Percentiles rank a stretch among this genome's conserved stretches.
phyloP scores from a whole-genome alignment of 64 coral and sea anemone genomes.

The Pocillopora damicornis region DNA sequence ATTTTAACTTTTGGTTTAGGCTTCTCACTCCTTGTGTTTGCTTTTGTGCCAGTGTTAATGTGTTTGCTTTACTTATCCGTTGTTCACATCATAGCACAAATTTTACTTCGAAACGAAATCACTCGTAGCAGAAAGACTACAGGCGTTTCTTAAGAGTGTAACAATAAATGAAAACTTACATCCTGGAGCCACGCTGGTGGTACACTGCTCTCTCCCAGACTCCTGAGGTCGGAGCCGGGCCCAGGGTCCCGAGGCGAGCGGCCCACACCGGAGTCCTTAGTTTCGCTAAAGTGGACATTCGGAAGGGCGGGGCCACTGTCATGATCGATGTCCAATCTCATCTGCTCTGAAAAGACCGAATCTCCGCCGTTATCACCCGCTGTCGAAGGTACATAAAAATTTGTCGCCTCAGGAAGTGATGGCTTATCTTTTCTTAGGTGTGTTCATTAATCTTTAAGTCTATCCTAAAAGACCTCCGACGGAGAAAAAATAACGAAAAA shows the following conservation, averaged over 20 bases:
- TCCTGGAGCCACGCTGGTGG: conserved; percentile 81
- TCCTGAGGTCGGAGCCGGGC: conserved; percentile 24
- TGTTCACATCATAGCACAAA: too few relatives aligned
- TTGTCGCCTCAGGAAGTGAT: background rate
- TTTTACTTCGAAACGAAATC: too few relatives aligned
- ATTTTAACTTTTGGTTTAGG: too few relatives aligned
- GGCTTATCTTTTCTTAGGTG: too few relatives aligned
- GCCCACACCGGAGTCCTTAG: conserved; percentile 80
- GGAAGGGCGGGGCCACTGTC: conserved; percentile 36
- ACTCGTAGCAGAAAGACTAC: too few relatives aligned
- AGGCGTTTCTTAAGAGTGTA: background rate
- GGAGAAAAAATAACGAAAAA: too few relatives aligned
- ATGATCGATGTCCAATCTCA: conserved; percentile 56
- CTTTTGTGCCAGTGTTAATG: too few relatives aligned
- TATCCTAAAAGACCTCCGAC: too few relatives aligned
- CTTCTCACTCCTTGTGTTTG: too few relatives aligned
- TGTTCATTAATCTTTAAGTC: too few relatives aligned
- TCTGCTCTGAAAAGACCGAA: conserved; percentile 74
- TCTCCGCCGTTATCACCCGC: conserved; percentile 57
- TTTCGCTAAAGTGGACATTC: conserved; percentile 53
- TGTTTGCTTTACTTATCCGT: too few relatives aligned
- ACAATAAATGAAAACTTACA: conserved; percentile 30
- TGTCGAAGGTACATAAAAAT: conserved; percentile 11
- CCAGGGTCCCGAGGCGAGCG: conserved; percentile 76
- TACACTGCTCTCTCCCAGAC: conserved; percentile 56